Conservation (phyloP, 2,797 vertebrate genomes). For the Smutsia temminckii region DNA sequence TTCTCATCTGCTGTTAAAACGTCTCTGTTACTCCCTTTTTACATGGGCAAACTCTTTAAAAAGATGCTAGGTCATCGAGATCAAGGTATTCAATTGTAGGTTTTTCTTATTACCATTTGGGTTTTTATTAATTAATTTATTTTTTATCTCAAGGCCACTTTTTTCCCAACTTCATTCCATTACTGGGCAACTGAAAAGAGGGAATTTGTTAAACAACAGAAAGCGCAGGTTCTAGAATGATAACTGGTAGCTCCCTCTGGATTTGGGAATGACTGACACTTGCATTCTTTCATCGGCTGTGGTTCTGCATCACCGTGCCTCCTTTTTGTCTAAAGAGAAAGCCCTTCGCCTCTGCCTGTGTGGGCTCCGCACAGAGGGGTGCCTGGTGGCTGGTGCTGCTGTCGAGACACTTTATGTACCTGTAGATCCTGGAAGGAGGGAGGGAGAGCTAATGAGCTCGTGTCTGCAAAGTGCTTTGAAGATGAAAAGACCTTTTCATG, state of each 20-base stretch:
- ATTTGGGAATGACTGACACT: conserved; percentile 38
- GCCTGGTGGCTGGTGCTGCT: background rate
- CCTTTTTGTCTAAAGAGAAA: conserved; percentile 33
- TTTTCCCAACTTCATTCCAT: background rate
- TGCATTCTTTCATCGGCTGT: conserved; percentile 8
- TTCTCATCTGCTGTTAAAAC: conserved; percentile 10
- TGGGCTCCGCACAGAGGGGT: background rate
- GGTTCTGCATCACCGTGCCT: background rate
- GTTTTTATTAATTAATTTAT: background rate
- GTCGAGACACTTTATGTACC: background rate
- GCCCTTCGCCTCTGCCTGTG: background rate
- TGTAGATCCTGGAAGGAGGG: conserved; percentile 36
- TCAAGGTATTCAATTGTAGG: background rate
- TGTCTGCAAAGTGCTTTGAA: conserved; percentile 76
- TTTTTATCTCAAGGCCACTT: background rate
- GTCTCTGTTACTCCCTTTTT: background rate
- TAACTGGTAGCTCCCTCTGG: background rate
- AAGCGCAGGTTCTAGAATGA: background rate
- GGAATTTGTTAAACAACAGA: conserved; percentile 38
- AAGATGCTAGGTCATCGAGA: background rate
- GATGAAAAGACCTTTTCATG: conserved; percentile 80
- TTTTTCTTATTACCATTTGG: background rate
- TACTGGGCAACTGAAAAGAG: background rate
- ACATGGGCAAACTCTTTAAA: background rate
- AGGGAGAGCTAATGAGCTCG: conserved; percentile 58